Conservation (phyloP, 53 echinoderm and acorn worm species). For the Patiria pectinifera region DNA sequence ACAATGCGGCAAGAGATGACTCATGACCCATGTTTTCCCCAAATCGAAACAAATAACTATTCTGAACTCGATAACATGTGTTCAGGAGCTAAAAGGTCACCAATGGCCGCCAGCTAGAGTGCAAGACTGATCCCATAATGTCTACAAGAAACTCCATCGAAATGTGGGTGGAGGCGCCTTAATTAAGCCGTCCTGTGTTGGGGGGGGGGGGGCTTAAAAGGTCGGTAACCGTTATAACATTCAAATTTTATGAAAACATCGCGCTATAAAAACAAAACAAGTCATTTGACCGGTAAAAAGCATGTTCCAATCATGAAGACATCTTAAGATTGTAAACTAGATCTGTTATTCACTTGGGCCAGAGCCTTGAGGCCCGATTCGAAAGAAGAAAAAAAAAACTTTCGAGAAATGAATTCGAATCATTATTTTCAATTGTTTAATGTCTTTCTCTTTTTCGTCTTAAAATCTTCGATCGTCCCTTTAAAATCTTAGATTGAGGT, state of each 20-base stretch:
- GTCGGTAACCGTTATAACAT: slow-evolving; percentile 16
- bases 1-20: neutral
- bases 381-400: too few species aligned
- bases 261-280: neutral
- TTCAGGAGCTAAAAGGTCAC: slow-evolving; percentile 45
- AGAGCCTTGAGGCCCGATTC: too few species aligned
- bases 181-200: slow-evolving; percentile 20
- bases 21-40: neutral
- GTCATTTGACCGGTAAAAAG: too few species aligned
- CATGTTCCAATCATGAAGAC: too few species aligned
- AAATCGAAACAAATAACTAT: slow-evolving; percentile 30
- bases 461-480: too few species aligned
- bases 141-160: neutral
- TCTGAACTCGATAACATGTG: slow-evolving; percentile 48
- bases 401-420: too few species aligned
- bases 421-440: too few species aligned
- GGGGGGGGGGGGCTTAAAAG: neutral
- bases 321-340: too few species aligned
- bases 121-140: neutral
- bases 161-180: slow-evolving; percentile 10
- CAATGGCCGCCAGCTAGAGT: neutral
- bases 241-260: neutral
- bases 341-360: too few species aligned
- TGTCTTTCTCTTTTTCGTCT: too few species aligned
- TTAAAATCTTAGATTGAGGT: too few species aligned